Conservation (phyloP, 2,797 vertebrate genomes). For the Carduelis carduelis region DNA sequence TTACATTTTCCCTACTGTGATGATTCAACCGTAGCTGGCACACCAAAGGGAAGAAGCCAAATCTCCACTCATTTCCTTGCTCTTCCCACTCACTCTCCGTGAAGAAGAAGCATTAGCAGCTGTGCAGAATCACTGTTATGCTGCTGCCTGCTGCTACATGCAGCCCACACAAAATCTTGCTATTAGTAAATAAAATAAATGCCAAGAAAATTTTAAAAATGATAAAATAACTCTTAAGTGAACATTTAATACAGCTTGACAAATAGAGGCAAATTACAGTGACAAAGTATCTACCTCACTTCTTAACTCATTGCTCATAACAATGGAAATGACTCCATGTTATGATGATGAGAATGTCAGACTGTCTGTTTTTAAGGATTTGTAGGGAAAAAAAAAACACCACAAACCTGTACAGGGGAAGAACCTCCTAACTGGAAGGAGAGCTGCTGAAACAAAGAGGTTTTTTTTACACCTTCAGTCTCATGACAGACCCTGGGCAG, state of each 20-base stretch:
- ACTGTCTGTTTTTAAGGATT: background rate
- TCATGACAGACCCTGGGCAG: background rate
- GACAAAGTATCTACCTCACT: background rate
- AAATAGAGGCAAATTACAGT: background rate
- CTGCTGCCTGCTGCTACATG: background rate
- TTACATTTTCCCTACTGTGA: slow-evolving; percentile 32
- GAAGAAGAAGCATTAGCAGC: slow-evolving; percentile 38
- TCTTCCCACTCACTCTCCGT: slow-evolving; percentile 16
- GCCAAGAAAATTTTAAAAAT: slow-evolving; percentile 31
- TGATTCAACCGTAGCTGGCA: slow-evolving; percentile 38
- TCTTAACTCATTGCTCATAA: background rate
- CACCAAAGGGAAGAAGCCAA: background rate
- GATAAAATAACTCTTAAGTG: background rate
- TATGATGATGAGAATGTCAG: background rate
- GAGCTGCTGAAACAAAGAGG: background rate
- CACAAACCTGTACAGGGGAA: background rate
- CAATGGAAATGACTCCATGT: background rate
- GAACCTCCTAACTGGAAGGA: background rate
- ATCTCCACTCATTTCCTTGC: slow-evolving; percentile 26
- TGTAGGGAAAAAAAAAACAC: background rate
- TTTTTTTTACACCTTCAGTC: background rate
- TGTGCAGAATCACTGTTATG: slow-evolving; percentile 6
- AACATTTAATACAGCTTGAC: background rate
- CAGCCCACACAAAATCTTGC: slow-evolving; percentile 14
- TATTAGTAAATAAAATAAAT: slow-evolving; percentile 53